Base-by-base conservation (phyloP, 1,140 invertebrate genomes). In the Drosophila takahashii region DNA sequence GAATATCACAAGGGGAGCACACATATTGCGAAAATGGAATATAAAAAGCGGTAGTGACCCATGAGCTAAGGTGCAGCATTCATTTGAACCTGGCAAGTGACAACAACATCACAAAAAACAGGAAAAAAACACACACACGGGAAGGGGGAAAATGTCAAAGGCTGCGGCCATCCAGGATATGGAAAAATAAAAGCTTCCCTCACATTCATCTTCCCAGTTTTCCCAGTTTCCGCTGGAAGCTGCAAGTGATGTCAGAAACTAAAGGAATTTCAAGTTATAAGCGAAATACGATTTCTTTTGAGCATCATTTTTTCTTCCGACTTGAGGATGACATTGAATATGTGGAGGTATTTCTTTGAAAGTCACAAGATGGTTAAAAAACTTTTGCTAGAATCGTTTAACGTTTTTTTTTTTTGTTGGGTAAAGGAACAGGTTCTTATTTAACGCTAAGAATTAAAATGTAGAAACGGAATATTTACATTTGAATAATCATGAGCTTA, bases 31-130 rank as follows among this genome's bases (percentile, higher is more conserved):
- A 39, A 54, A 39, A 26, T 8, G 26, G 1, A 26, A n/a, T 15
- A n/a, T 15, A 6, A 54, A 11, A 26, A 37, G 6, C n/a, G 27
- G 7, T 11, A 11, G 37, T 41, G 37, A 56, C 48, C 48, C 48
- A 51, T 51, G 22, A 48, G 47, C n/a, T 48, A 8, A 18, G 4
- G 47, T 32, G 47, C 47, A 10, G 47, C 47, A 50, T 16, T 50
- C n/a, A 16, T 32, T 50, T 16, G 15, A 1, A 11, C 27, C 27
- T 18, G 45, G 45, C 26, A 29, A 48, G 26, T 48, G 26, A 29
- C 45, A 32, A 6, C n/a, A n/a, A n/a, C n/a, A n/a, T n/a, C n/a
- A n/a, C n/a, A n/a, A n/a, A n/a, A n/a, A n/a, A n/a, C n/a, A n/a
- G n/a, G n/a, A n/a, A n/a, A n/a, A n/a, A n/a, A n/a, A n/a, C 7